A percentile compares a stretch with the other conserved stretches of the same genome.
These are phyloP conservation scores for Phalacrocorax pelagicus DNA, from an alignment of 2,113 vertebrate genomes.

Conservation along the genomic window DNA sequence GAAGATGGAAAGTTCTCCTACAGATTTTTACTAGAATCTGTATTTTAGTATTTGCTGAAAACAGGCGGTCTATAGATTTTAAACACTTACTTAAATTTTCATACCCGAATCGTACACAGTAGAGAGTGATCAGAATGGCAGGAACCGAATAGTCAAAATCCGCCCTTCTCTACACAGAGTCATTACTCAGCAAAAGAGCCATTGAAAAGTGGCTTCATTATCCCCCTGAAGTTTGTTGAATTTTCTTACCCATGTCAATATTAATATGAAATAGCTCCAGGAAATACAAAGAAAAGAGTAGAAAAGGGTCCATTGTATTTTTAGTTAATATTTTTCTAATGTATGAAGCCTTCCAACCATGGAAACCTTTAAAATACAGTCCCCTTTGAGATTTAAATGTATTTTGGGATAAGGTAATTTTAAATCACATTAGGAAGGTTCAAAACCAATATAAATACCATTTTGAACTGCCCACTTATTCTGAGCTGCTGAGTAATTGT, in stretches of 20 bases:
- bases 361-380: not conserved
- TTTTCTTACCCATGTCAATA: not conserved
- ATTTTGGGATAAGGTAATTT: conserved; percentile 27
- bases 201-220: not conserved
- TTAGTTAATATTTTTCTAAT: not conserved
- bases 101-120: not conserved
- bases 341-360: not conserved
- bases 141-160: not conserved
- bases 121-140: not conserved
- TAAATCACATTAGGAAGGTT: not conserved
- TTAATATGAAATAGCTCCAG: not conserved
- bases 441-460: conserved; percentile 21
- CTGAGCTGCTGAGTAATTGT: conserved; percentile 10
- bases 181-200: not conserved
- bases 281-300: not conserved
- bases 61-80: not conserved
- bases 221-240: not conserved
- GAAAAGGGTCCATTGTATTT: not conserved
- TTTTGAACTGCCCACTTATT: conserved; percentile 21
- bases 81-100: not conserved
- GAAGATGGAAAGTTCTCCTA: not conserved
- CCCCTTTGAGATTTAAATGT: not conserved
- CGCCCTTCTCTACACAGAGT: not conserved
- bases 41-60: not conserved
- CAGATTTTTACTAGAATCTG: not conserved